Evolutionary conservation across 1,140 invertebrate genomes (phyloP), one percentile per base, ranked within the genome.

Genomic region (Lepidurus couesii): DNA sequence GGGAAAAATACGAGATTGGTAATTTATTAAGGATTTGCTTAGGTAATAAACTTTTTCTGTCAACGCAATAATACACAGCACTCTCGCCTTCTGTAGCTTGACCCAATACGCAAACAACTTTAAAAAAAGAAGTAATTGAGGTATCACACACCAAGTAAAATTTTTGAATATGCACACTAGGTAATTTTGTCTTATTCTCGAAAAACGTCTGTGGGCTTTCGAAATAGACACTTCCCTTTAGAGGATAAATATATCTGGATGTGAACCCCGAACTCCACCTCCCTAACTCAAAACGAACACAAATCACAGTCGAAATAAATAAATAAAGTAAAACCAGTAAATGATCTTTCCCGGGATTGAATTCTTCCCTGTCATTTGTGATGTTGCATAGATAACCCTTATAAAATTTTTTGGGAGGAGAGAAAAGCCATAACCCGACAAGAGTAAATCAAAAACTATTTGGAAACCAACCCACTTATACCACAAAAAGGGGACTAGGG

Each of bases 1-100:
- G 53, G 53, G 53, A 65, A 65, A 65, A 65, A 65, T 65, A 65
- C 53, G 53, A n/a, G 53, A 65, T 65, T 65, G 53, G 53, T 65
- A 65, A 65, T 65, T 65, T 65, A 65, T 65, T 65, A 65, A 65
- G 53, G 53, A 65, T 65, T 65, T 65, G 53, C 21, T 65, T 65
- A 65, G 53, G 53, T 65, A 65, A 65, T 65, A 65, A 65, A 65
- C 53, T 65, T 4, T 34, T 34, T 34, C 53, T 65, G 53, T 65
- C 53, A 65, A 65, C n/a, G 4, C 9, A 4, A 11, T 65, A 4
- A 11, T 65, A 65, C 53, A 65, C 53, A 65, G 53, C 53, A 65
- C 8, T 7, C 13, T 21, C 53, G 53, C 16, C 53, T 16, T 21
- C 21, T 65, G 5, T n/a, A 65, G 53, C 8, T 65, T 65, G 53